A percentile compares a stretch with the other conserved stretches of the same genome.
Conservation (phyloP, 2,797 vertebrate species). For the Danio kyathit region DNA sequence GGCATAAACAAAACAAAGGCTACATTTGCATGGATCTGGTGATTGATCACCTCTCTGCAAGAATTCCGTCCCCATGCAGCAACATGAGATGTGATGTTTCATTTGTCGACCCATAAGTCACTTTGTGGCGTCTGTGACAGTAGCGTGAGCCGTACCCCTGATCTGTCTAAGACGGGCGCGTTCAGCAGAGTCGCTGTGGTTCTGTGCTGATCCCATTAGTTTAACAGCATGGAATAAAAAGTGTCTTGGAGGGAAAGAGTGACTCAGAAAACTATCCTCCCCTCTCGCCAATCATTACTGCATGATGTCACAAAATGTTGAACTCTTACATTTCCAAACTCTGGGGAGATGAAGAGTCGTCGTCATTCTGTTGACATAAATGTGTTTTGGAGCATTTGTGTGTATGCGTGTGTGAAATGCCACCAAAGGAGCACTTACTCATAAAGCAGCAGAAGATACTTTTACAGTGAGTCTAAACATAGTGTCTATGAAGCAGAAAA, state of each 20-base stretch:
- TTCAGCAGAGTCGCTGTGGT: conserved; percentile 59
- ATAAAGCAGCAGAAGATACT: conserved; percentile 1
- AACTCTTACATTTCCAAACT: conserved; percentile 70
- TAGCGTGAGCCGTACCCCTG: conserved; percentile 23
- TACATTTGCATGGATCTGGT: conserved; percentile 47
- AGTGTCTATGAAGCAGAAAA: conserved; percentile 5
- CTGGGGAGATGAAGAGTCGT: conserved; percentile 50
- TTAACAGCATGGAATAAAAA: conserved; percentile 71
- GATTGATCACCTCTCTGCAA: conserved; percentile 38
- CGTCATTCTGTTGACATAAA: conserved; percentile 14
- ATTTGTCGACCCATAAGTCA: conserved; percentile 31
- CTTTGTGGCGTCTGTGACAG: conserved; percentile 37
- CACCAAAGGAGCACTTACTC: conserved; percentile 30
- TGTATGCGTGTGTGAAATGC: conserved; percentile 4
- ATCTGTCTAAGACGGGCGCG: conserved; percentile 61
- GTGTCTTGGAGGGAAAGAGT: conserved; percentile 63
- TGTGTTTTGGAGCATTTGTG: conserved; percentile 20
- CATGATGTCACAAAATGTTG: conserved; percentile 69
- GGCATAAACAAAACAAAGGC: conserved; percentile 51
- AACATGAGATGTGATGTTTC: conserved; percentile 37
- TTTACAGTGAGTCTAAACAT: conserved; percentile 40
- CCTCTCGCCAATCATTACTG: conserved; percentile 59
- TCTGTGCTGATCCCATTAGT: conserved; percentile 71
- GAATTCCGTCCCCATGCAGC: conserved; percentile 27
- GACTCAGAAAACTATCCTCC: conserved; percentile 62